These are phyloP conservation scores for Linyphia triangularis DNA, from an alignment of 2,888 invertebrate species.

Conservation along the genomic window DNA sequence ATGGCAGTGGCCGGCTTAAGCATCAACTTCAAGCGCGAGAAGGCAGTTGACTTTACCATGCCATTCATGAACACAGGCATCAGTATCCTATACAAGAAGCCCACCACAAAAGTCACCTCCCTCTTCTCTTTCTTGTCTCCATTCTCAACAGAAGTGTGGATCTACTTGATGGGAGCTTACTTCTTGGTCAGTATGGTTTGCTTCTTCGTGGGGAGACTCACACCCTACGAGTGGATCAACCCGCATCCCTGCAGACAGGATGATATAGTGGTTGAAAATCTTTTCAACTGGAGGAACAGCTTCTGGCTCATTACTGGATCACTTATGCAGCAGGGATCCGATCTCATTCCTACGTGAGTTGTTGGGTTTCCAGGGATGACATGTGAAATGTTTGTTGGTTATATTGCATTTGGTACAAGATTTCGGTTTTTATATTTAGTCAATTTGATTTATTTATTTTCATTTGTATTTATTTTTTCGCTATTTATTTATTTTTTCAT, in stretches of 20 bases:
- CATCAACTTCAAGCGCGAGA: constrained; percentile 82
- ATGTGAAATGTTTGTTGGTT: too few species aligned
- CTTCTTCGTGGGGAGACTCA: constrained; percentile 83
- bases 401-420: too few species aligned
- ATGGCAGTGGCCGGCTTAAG: constrained; percentile 83
- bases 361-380: too few species aligned
- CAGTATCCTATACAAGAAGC: constrained; percentile 95
- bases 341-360: constrained; percentile 94
- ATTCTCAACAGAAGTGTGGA: constrained; percentile 93
- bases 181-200: constrained; percentile 94
- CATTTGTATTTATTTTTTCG: too few species aligned
- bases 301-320: constrained; percentile 98
- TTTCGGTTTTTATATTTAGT: too few species aligned
- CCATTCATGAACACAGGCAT: constrained; percentile 86
- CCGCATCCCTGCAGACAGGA: constrained; percentile 92
- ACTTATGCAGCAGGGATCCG: constrained; percentile 97
- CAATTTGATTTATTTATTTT: too few species aligned
- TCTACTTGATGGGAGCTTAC: constrained; percentile 97
- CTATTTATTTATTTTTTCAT: too few species aligned
- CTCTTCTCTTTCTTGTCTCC: constrained; percentile 98
- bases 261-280: constrained; percentile 90
- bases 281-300: constrained; percentile 91
- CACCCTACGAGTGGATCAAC: constrained; percentile 93
- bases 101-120: constrained; percentile 95
- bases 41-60: constrained; percentile 82